A percentile compares a stretch with the other conserved stretches of the same genome.
These are phyloP conservation scores for Vidua chalybeata DNA, from an alignment of 2,113 vertebrate species.

Conservation along the genomic window DNA sequence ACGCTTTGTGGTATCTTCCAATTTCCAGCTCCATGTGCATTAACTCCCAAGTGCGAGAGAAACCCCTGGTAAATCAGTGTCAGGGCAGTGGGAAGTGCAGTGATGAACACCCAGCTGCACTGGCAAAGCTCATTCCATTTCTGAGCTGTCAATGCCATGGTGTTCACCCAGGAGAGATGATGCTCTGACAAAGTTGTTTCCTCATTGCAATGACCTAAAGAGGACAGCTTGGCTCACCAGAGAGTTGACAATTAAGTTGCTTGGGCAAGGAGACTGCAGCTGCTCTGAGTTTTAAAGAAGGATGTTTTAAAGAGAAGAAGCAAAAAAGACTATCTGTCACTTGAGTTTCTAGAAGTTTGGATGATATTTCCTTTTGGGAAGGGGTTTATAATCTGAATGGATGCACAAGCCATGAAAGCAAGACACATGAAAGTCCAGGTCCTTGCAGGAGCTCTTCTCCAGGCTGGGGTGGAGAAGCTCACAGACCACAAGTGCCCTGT, in stretches of 20 bases:
- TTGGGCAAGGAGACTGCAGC: not conserved
- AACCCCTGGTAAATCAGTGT: not conserved
- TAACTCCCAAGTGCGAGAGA: not conserved
- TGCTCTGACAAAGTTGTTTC: not conserved
- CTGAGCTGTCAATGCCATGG: not conserved
- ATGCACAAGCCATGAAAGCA: not conserved
- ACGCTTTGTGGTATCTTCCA: not conserved
- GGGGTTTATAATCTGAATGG: not conserved
- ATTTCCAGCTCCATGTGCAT: not conserved
- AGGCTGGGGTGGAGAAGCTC: accelerated
- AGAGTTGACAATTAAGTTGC: not conserved
- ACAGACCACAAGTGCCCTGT: not conserved
- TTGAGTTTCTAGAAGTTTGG: not conserved
- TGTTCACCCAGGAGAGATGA: not conserved
- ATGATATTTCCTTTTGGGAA: not conserved
- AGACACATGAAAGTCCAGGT: not conserved
- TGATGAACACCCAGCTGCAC: not conserved
- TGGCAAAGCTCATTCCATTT: not conserved
- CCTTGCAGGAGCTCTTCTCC: not conserved
- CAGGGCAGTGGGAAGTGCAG: not conserved
- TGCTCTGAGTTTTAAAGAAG: not conserved
- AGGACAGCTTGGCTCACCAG: not conserved
- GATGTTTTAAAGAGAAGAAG: not conserved
- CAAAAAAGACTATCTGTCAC: not conserved
- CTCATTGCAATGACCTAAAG: not conserved